Conservation (phyloP, 2,113 vertebrate genomes). For the Puntigrus tetrazona region DNA sequence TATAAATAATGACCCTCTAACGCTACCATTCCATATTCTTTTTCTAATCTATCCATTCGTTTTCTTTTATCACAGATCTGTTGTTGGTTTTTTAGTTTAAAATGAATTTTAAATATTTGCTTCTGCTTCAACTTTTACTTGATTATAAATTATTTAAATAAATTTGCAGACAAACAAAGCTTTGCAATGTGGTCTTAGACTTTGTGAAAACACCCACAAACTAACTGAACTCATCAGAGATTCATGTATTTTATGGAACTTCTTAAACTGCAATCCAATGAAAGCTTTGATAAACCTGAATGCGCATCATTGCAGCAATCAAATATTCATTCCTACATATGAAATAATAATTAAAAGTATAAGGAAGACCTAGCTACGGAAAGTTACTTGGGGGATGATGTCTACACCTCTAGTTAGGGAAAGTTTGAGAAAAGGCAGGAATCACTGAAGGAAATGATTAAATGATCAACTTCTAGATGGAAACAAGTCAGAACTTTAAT, state of each 20-base stretch:
- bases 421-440: background rate
- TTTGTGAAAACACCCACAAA: background rate
- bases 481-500: constrained; percentile 29
- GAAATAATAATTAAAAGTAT: background rate
- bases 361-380: background rate
- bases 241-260: background rate
- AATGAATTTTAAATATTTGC: background rate
- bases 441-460: constrained; percentile 38
- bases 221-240: background rate
- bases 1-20: too few species aligned
- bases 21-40: too few species aligned
- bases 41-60: too few species aligned
- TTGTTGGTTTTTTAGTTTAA: too few species aligned
- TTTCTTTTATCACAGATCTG: too few species aligned
- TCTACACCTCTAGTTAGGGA: background rate
- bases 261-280: background rate
- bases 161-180: background rate
- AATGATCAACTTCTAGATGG: constrained; percentile 11
- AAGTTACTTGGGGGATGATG: background rate
- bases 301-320: background rate
- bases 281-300: background rate
- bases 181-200: background rate
- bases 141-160: background rate
- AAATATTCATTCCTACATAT: background rate
- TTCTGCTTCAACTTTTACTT: background rate